Base-by-base conservation (phyloP, 2,888 invertebrate species). In the Lepidochitona cinerea region DNA sequence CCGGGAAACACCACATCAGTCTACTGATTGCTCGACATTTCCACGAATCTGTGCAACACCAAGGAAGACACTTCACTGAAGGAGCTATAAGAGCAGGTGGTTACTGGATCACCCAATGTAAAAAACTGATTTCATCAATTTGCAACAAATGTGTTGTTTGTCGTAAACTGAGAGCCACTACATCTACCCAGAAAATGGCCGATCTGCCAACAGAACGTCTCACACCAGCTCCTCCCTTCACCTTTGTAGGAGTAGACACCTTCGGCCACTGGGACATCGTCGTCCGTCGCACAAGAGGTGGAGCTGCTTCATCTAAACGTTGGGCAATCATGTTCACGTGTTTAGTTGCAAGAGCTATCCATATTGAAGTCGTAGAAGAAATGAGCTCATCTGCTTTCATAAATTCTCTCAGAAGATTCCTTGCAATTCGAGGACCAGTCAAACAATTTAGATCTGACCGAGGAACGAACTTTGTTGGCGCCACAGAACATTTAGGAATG, bases 41-140 rank as follows among this genome's bases (percentile, higher is more conserved):
- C 66, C 71, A 71, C 26, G 18, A 67, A 33, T 14, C n/a, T 26
- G 41, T 71, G 35, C 37, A 32, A 14, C 71, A 71, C 35, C 71
- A 71, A 41, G 71, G 71, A 26, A n/a, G 71, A 23, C 71, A 71
- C 12, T 14, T 71, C 18, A 71, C 71, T 2, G 66, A 71, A 29
- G 65, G 66, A 14, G 66, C 36, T 23, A 37, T 71, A n/a, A n/a
- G 66, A n/a, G 4, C 37, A 9, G 37, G 18, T 14, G 37, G 71
- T 33, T 29, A 23, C 14, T 68, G 41, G 65, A 68, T 68, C 14
- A 67, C 37, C 41, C 37, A 41, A 41, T n/a, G 23, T 37, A 65
- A 32, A 33, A 6, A 35, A 35, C 9, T 33, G n/a, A 33, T 66
- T 33, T 66, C 66, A 23, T 66, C 66, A 14, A 7, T 66, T 14